Percentiles rank a stretch among this genome's conserved stretches.
These are phyloP conservation scores for Mirza zaza DNA, from an alignment of 2,113 vertebrate genomes.

Conservation along the genomic window DNA sequence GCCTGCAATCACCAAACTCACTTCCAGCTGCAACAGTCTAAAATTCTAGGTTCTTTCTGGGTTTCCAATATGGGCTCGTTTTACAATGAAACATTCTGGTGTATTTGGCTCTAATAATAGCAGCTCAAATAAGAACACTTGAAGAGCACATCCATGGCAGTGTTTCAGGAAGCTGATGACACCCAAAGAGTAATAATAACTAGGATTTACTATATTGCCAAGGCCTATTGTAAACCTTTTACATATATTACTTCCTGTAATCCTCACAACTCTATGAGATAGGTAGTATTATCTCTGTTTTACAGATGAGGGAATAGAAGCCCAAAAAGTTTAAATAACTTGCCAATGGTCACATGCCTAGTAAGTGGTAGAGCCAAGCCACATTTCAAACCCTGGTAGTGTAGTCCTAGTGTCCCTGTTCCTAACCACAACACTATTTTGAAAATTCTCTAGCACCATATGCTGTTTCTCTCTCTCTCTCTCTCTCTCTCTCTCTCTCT, in stretches of 20 bases:
- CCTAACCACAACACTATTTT: not conserved
- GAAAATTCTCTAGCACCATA: not conserved
- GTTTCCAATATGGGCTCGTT: not conserved
- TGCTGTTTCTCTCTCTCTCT: not conserved
- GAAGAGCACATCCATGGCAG: not conserved
- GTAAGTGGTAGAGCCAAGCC: not conserved
- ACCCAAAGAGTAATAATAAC: not conserved
- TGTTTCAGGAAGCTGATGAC: not conserved
- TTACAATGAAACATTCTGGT: not conserved
- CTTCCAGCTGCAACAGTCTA: not conserved
- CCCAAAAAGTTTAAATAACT: not conserved
- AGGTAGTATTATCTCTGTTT: not conserved
- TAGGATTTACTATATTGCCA: not conserved
- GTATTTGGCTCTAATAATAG: not conserved
- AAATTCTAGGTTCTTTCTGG: not conserved
- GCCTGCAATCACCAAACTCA: not conserved
- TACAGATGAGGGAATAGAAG: not conserved
- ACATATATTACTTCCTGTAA: not conserved
- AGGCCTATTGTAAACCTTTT: not conserved
- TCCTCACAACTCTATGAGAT: not conserved
- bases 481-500: not conserved
- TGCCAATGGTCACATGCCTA: not conserved
- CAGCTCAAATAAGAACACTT: not conserved
- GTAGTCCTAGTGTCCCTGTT: not conserved
- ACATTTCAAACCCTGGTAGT: not conserved